A percentile compares a stretch with the other conserved stretches of the same genome.
Evolutionary conservation across 2,797 vertebrate genomes (phyloP).

Genomic region (Melanotaenia maccullochi): DNA sequence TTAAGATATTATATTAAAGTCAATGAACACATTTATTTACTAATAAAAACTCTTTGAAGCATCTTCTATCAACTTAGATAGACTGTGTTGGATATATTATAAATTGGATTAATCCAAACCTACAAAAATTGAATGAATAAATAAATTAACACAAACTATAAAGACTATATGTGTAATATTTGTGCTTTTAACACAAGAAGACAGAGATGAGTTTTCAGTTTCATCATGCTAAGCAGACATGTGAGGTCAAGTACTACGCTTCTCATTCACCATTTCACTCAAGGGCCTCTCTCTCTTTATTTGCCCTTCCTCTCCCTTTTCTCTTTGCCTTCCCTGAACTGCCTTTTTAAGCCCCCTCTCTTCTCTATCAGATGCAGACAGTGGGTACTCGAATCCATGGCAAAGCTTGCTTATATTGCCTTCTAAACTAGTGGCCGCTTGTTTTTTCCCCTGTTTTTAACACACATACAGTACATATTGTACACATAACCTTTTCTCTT

Average conservation of each 20-base stretch:
- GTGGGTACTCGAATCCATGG: constrained; percentile 26
- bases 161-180: not conserved
- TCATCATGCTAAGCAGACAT: constrained; percentile 49
- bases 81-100: too few species aligned
- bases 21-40: not conserved
- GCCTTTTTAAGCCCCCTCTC: constrained; percentile 54
- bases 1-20: not conserved
- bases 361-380: constrained; percentile 67
- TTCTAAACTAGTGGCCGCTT: constrained; percentile 22
- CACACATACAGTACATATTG: constrained; percentile 15
- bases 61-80: not conserved
- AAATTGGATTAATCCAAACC: too few species aligned
- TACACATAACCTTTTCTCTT: constrained; percentile 12
- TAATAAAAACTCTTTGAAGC: not conserved
- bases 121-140: not conserved
- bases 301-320: constrained; percentile 12
- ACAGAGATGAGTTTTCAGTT: constrained; percentile 10
- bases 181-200: constrained; percentile 1
- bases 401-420: constrained; percentile 16
- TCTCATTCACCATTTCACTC: constrained; percentile 55
- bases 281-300: constrained; percentile 39
- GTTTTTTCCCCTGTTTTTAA: constrained; percentile 7
- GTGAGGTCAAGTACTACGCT: constrained; percentile 70
- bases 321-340: constrained; percentile 20
- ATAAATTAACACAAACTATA: not conserved